Evolutionary conservation across 2,113 vertebrate species (phyloP).

Genomic region (Nymphicus hollandicus): DNA sequence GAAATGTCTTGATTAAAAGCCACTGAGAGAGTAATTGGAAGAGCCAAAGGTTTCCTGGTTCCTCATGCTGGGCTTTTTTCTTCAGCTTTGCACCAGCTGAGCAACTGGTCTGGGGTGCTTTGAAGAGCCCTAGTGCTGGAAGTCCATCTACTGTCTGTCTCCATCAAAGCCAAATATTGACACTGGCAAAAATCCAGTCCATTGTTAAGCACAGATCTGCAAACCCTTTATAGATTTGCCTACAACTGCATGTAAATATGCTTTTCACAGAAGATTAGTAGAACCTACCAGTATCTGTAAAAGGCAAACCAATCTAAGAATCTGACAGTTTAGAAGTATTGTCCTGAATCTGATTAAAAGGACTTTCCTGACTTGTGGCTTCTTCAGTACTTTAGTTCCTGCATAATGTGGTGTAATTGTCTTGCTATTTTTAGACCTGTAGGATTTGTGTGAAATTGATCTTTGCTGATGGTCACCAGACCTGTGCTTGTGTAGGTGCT

Average conservation of each 20-base stretch:
- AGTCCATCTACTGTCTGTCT: background rate
- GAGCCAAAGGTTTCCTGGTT: background rate
- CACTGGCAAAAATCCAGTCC: slow-evolving; percentile 1
- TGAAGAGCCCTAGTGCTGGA: background rate
- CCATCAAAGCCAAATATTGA: slow-evolving; percentile 24
- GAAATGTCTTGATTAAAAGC: background rate
- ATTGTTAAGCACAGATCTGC: slow-evolving; percentile 29
- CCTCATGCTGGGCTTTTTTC: background rate
- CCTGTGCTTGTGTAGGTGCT: background rate
- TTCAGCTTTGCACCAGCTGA: background rate
- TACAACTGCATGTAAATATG: slow-evolving; percentile 8
- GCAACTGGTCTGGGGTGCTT: background rate
- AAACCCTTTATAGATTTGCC: slow-evolving; percentile 11
- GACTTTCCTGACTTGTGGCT: background rate
- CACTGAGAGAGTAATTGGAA: background rate
- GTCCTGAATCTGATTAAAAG: background rate
- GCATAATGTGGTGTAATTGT: background rate
- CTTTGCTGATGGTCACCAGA: background rate
- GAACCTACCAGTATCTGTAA: background rate
- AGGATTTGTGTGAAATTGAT: background rate
- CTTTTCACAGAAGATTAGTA: slow-evolving; percentile 12
- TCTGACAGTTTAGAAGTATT: background rate
- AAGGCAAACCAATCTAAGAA: background rate
- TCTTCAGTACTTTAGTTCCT: background rate
- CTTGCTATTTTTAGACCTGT: background rate